A percentile compares a stretch with the other conserved stretches of the same genome.
Evolutionary conservation across 1,140 invertebrate genomes (phyloP).

Genomic region (Drosophila persimilis): DNA sequence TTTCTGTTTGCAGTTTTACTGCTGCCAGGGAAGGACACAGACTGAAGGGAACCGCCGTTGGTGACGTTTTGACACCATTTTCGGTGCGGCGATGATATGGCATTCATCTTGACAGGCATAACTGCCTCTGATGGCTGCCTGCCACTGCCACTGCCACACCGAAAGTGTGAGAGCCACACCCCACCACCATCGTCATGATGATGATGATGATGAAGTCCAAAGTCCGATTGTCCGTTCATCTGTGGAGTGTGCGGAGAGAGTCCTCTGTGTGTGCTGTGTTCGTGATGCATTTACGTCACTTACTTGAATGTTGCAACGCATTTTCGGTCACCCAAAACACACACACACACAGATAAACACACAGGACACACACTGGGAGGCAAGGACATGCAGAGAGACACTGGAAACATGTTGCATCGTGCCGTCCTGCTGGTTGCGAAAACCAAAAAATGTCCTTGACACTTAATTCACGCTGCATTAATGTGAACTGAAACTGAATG

Average conservation of each 20-base stretch:
- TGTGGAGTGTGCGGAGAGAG: background rate
- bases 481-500: slow-evolving; percentile 79
- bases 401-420: slow-evolving; percentile 68
- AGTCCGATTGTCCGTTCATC: slow-evolving; percentile 22
- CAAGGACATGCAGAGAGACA: slow-evolving; percentile 42
- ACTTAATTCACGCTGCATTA: slow-evolving; percentile 82
- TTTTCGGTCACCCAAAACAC: slow-evolving; percentile 56
- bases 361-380: slow-evolving; percentile 36
- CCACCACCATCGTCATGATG: slow-evolving; percentile 18
- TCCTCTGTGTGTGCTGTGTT: slow-evolving; percentile 43
- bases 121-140: slow-evolving; percentile 59
- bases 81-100: slow-evolving; percentile 79
- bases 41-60: slow-evolving; percentile 44
- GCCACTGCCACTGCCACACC: slow-evolving; percentile 1
- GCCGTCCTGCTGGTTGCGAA: slow-evolving; percentile 35
- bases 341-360: slow-evolving; percentile 22
- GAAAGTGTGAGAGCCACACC: slow-evolving; percentile 4
- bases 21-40: slow-evolving; percentile 16
- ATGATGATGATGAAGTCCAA: slow-evolving; percentile 15
- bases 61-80: slow-evolving; percentile 82
- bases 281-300: slow-evolving; percentile 79
- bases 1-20: slow-evolving; percentile 55
- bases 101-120: slow-evolving; percentile 82
- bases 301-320: slow-evolving; percentile 80
- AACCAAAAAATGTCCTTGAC: slow-evolving; percentile 81